These are phyloP conservation scores for Silurus asotus DNA, from an alignment of 2,113 vertebrate genomes.

Conservation along the genomic window DNA sequence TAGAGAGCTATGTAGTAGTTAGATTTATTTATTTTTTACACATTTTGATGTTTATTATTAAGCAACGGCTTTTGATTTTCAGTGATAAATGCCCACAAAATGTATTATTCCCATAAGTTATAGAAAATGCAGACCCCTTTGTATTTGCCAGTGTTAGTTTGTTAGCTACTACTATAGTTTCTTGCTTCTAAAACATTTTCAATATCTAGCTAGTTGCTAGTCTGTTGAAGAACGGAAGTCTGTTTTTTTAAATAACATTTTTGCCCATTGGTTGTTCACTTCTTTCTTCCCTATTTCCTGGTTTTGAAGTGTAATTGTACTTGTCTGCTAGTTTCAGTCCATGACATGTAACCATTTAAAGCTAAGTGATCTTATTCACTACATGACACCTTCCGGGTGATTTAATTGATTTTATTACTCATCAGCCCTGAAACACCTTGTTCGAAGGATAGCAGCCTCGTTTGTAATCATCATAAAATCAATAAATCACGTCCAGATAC, in stretches of 20 bases:
- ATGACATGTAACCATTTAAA: conserved; percentile 40
- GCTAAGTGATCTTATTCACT: conserved; percentile 32
- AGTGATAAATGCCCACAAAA: not conserved
- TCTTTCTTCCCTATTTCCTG: conserved; percentile 7
- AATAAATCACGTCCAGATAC: conserved; percentile 39
- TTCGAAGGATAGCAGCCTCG: conserved; percentile 35
- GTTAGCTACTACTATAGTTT: not conserved
- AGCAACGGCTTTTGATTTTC: not conserved
- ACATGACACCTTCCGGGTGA: conserved; percentile 22
- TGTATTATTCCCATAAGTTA: not conserved
- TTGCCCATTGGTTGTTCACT: not conserved
- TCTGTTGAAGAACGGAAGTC: not conserved
- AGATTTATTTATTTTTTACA: no score
- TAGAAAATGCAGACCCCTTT: not conserved
- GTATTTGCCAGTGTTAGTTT: not conserved
- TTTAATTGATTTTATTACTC: conserved; percentile 52
- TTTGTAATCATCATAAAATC: conserved; percentile 52
- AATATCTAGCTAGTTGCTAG: not conserved
- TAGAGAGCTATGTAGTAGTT: not conserved
- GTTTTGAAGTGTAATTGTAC: conserved; percentile 23
- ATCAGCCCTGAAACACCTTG: conserved; percentile 23
- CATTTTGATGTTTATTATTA: not conserved
- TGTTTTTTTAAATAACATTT: not conserved
- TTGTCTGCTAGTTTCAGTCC: conserved; percentile 20
- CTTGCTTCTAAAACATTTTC: not conserved